These are phyloP conservation scores for Gnathonemus echidnorhynchus DNA, from an alignment of 2,113 vertebrate genomes.

Conservation along the genomic window DNA sequence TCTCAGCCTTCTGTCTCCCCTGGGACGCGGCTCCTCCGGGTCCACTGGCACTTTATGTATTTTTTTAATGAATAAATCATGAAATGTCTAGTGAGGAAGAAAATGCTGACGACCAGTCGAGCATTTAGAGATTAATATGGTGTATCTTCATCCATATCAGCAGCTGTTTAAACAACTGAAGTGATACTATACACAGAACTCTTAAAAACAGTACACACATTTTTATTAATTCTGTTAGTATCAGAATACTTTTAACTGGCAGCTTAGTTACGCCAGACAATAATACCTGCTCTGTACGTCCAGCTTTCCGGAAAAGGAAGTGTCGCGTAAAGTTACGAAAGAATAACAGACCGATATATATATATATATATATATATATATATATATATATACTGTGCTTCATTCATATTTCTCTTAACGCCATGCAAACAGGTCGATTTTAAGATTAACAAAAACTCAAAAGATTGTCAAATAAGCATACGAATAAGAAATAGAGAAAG, in stretches of 20 bases:
- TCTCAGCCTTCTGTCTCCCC: neutral
- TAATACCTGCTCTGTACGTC: neutral
- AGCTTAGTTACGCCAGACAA: neutral
- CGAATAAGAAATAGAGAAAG: neutral
- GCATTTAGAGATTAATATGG: neutral
- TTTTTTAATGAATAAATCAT: constrained; percentile 19
- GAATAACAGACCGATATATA: neutral
- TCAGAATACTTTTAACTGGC: neutral
- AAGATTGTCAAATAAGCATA: neutral
- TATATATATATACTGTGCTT: neutral
- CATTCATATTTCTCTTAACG: neutral
- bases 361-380: neutral
- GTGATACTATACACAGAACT: neutral
- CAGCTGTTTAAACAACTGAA: neutral
- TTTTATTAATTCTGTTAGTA: neutral
- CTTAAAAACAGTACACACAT: neutral
- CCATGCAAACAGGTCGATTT: neutral
- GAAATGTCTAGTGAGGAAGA: neutral
- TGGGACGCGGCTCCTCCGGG: neutral
- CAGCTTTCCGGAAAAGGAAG: neutral
- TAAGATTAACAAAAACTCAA: neutral
- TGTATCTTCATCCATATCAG: neutral
- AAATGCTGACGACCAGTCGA: constrained; percentile 2
- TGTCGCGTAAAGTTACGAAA: neutral
- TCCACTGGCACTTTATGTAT: neutral